phyloP scores from a whole-genome alignment of 1,140 invertebrate genomes.

The Aricia agestis region DNA sequence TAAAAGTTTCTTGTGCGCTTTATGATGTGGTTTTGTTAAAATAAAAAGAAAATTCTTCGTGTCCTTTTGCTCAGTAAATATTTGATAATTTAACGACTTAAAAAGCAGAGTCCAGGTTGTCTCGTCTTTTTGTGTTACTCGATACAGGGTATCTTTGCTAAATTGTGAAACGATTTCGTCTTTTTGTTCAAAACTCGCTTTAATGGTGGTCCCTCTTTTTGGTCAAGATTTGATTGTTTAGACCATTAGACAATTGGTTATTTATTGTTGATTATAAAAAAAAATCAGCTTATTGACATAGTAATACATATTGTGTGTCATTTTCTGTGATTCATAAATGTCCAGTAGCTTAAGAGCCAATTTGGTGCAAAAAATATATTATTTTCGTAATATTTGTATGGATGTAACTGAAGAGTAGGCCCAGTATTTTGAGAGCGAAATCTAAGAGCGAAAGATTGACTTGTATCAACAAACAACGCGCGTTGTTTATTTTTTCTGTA shows the following conservation, averaged over 20 bases:
- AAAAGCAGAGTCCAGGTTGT: not conserved
- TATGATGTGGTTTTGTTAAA: not conserved
- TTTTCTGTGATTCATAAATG: too few species aligned
- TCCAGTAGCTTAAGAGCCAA: too few species aligned
- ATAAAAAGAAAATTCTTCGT: not conserved
- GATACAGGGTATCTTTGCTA: not conserved
- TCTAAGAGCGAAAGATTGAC: not conserved
- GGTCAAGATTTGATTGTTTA: not conserved
- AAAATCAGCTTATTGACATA: too few species aligned
- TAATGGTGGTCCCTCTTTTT: not conserved
- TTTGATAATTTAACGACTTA: not conserved
- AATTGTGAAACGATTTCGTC: not conserved
- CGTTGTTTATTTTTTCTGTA: conserved; percentile 5
- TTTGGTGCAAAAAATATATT: too few species aligned
- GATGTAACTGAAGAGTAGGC: too few species aligned
- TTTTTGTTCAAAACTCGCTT: not conserved
- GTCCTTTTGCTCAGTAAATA: not conserved
- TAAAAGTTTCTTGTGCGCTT: too few species aligned
- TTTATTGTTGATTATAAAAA: too few species aligned
- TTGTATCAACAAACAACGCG: not conserved
- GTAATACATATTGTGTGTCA: not conserved
- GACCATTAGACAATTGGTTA: not conserved
- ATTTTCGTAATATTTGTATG: too few species aligned
- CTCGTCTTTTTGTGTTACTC: not conserved
- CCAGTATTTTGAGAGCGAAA: too few species aligned